Percentiles rank a stretch among this genome's conserved stretches.
These are phyloP conservation scores for Geophilus truncorum DNA, from an alignment of 2,888 invertebrate genomes.

Conservation along the genomic window DNA sequence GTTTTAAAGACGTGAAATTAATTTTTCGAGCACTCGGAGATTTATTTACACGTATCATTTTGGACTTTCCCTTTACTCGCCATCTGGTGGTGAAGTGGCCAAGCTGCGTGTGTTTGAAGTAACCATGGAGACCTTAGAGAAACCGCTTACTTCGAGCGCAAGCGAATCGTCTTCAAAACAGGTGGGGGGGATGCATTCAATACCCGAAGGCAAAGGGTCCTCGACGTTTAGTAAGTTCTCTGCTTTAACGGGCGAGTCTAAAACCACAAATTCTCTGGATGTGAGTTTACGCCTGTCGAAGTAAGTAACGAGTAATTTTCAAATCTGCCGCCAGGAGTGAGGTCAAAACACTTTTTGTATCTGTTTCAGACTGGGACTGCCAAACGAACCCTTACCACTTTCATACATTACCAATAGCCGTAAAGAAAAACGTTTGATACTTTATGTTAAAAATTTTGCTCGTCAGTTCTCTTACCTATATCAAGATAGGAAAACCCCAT, in stretches of 20 bases:
- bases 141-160: too few species aligned
- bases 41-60: too few species aligned
- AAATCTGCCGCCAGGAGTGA: neutral
- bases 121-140: too few species aligned
- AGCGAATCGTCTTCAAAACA: too few species aligned
- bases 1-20: too few species aligned
- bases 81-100: too few species aligned
- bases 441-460: constrained; percentile 73
- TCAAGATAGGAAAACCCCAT: constrained; percentile 60
- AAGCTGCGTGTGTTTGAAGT: too few species aligned
- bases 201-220: too few species aligned
- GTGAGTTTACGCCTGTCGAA: neutral
- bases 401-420: neutral
- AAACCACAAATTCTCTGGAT: neutral
- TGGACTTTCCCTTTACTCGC: too few species aligned
- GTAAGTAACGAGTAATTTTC: neutral
- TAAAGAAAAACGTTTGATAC: constrained; percentile 65
- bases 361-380: neutral
- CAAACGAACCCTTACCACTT: neutral
- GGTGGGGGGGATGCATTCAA: too few species aligned
- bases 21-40: too few species aligned
- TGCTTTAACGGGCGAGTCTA: neutral
- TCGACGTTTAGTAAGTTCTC: too few species aligned
- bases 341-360: neutral
- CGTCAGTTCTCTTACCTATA: constrained; percentile 60